Conservation (phyloP, 2,888 invertebrate species). For the Deilephila elpenor region DNA sequence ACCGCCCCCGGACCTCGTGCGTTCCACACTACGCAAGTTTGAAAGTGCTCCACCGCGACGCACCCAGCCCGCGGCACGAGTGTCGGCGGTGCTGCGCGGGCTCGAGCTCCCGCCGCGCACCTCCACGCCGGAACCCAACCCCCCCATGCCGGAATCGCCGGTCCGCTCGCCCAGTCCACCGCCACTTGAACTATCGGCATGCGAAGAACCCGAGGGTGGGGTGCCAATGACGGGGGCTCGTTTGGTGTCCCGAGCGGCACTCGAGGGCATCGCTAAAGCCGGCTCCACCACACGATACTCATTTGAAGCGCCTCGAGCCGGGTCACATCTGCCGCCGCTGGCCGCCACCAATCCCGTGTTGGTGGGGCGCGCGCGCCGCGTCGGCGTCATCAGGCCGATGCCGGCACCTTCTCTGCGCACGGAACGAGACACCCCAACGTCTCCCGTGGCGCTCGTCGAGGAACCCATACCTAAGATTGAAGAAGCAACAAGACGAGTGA, state of each 20-base stretch:
- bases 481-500: constrained; percentile 47
- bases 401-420: constrained; percentile 54
- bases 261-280: constrained; percentile 87
- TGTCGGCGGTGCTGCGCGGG: constrained; percentile 69
- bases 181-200: constrained; percentile 63
- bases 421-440: constrained; percentile 42
- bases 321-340: constrained; percentile 70
- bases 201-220: constrained; percentile 54
- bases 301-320: constrained; percentile 74
- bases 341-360: constrained; percentile 72
- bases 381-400: constrained; percentile 85
- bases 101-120: constrained; percentile 64
- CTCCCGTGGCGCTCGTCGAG: constrained; percentile 45
- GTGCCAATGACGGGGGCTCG: constrained; percentile 58
- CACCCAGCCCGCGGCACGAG: constrained; percentile 79
- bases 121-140: constrained; percentile 67
- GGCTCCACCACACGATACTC: constrained; percentile 87
- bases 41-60: constrained; percentile 87
- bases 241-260: constrained; percentile 83
- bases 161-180: constrained; percentile 85
- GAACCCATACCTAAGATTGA: constrained; percentile 45
- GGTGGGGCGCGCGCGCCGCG: constrained; percentile 72
- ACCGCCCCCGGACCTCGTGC: constrained; percentile 95
- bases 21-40: constrained; percentile 93
- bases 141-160: constrained; percentile 71